A percentile compares a stretch with the other conserved stretches of the same genome.
phyloP scores from a whole-genome alignment of 2,888 invertebrate genomes.

The Sericinus montela region DNA sequence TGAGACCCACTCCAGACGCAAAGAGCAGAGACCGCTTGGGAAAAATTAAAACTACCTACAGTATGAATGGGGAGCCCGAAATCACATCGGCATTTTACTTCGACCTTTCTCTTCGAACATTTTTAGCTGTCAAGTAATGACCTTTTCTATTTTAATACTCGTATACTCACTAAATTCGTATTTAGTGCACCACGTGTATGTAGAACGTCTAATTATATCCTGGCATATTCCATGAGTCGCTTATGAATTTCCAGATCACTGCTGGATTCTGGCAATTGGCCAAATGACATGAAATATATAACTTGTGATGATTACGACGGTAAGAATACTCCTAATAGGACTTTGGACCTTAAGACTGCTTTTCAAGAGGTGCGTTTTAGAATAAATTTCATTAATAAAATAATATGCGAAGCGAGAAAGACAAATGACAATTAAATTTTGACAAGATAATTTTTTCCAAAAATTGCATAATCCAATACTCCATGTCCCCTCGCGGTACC shows the following conservation, averaged over 20 bases:
- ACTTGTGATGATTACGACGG: conserved; percentile 90
- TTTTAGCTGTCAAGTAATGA: conserved; percentile 85
- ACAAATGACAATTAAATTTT: too few species aligned
- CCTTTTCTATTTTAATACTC: conserved; percentile 49
- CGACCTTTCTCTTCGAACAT: conserved; percentile 87
- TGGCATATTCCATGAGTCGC: conserved; percentile 61
- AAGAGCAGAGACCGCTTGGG: conserved; percentile 85
- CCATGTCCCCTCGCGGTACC: too few species aligned
- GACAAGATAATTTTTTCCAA: too few species aligned
- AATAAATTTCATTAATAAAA: neutral
- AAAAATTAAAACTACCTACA: conserved; percentile 84
- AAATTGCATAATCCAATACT: too few species aligned
- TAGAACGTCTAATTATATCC: conserved; percentile 59
- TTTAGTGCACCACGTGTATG: conserved; percentile 48
- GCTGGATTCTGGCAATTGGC: conserved; percentile 86
- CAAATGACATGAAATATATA: conserved; percentile 84
- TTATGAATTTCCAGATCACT: conserved; percentile 81
- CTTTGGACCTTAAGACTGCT: conserved; percentile 84
- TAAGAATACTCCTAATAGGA: conserved; percentile 85
- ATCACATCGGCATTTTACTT: conserved; percentile 93
- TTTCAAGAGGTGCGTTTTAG: conserved; percentile 80
- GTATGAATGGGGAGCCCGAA: conserved; percentile 85
- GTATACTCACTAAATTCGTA: conserved; percentile 40
- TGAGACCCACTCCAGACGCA: conserved; percentile 85
- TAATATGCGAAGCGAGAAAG: too few species aligned